These are phyloP conservation scores for Pseudolaguvia tuberculata DNA, from an alignment of 2,113 vertebrate genomes.

Conservation along the genomic window DNA sequence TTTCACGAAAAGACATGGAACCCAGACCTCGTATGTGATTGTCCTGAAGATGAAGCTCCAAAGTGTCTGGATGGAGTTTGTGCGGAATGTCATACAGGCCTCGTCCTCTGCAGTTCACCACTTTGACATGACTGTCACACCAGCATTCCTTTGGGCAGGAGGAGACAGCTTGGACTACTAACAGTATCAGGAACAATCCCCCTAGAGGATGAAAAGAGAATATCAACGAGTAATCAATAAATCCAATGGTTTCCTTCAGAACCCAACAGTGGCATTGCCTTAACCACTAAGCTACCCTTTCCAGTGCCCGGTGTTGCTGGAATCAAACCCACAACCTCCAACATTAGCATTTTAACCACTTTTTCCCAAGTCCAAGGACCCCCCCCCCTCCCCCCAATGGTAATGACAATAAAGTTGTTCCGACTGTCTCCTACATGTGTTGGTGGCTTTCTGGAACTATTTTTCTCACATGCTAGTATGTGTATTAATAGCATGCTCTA, in stretches of 20 bases:
- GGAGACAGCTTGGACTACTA: constrained; percentile 48
- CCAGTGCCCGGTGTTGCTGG: no score
- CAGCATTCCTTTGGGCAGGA: constrained; percentile 82
- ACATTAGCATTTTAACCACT: no score
- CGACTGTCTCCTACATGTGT: not conserved
- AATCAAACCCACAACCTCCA: no score
- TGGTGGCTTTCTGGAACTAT: constrained; percentile 7
- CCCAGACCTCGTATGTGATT: constrained; percentile 83
- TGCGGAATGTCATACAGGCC: constrained; percentile 82
- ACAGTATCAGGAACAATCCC: constrained; percentile 61
- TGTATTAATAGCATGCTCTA: constrained; percentile 37
- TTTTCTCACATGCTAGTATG: constrained; percentile 24
- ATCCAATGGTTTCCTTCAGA: no score
- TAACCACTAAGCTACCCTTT: no score
- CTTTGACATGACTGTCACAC: constrained; percentile 74
- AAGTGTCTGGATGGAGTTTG: constrained; percentile 75
- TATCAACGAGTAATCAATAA: no score
- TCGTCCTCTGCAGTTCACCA: constrained; percentile 82
- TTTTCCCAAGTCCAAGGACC: not conserved
- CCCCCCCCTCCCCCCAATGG: not conserved
- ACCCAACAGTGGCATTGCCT: no score
- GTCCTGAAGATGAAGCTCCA: constrained; percentile 82
- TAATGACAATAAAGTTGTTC: not conserved
- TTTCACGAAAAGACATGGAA: constrained; percentile 76
- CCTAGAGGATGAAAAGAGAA: constrained; percentile 62